Conservation (phyloP, 2,888 invertebrate genomes). For the Drosophila barbarae region DNA sequence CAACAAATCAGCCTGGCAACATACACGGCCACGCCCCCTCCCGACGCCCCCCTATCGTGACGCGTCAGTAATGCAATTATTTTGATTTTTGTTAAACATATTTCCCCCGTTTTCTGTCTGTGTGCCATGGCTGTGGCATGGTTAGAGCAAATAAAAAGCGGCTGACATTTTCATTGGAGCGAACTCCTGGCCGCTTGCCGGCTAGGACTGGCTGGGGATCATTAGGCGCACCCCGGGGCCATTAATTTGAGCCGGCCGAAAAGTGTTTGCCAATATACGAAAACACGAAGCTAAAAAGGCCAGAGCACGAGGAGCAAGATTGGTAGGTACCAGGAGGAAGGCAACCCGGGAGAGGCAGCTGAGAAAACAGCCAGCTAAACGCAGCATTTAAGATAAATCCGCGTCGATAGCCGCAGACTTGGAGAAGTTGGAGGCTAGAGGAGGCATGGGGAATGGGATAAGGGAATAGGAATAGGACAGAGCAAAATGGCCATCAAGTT, state of each 20-base stretch:
- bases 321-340: neutral
- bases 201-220: conserved; percentile 41
- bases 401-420: conserved; percentile 54
- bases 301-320: conserved; percentile 7
- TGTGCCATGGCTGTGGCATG: conserved; percentile 47
- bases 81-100: conserved; percentile 55
- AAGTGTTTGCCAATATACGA: conserved; percentile 62
- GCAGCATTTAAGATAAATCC: conserved; percentile 72
- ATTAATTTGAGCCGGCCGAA: conserved; percentile 62
- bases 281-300: conserved; percentile 25
- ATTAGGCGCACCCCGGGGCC: conserved; percentile 67
- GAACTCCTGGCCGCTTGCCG: conserved; percentile 35
- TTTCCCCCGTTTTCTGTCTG: conserved; percentile 24
- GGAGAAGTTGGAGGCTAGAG: neutral
- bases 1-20: conserved; percentile 45
- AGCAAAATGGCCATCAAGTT: conserved; percentile 63
- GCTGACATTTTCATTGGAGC: conserved; percentile 65
- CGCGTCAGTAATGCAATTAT: conserved; percentile 70
- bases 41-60: conserved; percentile 34
- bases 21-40: conserved; percentile 17
- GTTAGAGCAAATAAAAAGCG: conserved; percentile 61
- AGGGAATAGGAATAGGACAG: conserved; percentile 49
- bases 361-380: conserved; percentile 52
- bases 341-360: neutral
- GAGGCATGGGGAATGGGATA: conserved; percentile 2